These are phyloP conservation scores for Phyllostomus discolor DNA, from an alignment of 2,113 vertebrate species.

Conservation along the genomic window DNA sequence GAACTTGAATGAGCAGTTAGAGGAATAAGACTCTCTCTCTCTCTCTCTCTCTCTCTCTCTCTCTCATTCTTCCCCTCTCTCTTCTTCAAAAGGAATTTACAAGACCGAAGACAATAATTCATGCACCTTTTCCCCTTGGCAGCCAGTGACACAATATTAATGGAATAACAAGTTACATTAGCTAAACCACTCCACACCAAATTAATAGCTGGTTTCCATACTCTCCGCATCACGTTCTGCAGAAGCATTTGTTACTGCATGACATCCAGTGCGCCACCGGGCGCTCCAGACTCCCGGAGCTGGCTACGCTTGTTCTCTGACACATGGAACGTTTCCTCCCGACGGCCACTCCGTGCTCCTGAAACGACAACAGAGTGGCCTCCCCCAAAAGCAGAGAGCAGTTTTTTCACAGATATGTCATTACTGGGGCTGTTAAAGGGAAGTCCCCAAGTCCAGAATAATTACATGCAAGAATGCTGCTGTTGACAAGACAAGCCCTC, in stretches of 20 bases:
- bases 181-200: background rate
- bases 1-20: background rate
- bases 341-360: slow-evolving; percentile 17
- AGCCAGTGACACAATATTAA: slow-evolving; percentile 39
- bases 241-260: background rate
- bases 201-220: slow-evolving; percentile 44
- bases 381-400: background rate
- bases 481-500: slow-evolving; percentile 24
- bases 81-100: slow-evolving; percentile 48
- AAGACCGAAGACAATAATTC: background rate
- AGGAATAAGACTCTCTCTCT: background rate
- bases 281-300: slow-evolving; percentile 25
- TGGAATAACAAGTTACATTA: slow-evolving; percentile 51
- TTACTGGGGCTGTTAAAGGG: slow-evolving; percentile 42
- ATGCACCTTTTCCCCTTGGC: background rate
- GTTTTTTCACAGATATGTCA: background rate
- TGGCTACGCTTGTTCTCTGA: slow-evolving; percentile 39
- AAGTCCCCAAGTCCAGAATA: slow-evolving; percentile 58
- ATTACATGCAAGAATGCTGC: background rate
- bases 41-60: background rate
- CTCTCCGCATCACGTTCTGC: background rate
- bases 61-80: background rate
- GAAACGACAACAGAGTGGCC: slow-evolving; percentile 32
- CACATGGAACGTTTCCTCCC: slow-evolving; percentile 23
- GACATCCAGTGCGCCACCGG: slow-evolving; percentile 10